These are phyloP conservation scores for Toxonevra muliebris DNA, from an alignment of 2,888 invertebrate species.

Conservation along the genomic window DNA sequence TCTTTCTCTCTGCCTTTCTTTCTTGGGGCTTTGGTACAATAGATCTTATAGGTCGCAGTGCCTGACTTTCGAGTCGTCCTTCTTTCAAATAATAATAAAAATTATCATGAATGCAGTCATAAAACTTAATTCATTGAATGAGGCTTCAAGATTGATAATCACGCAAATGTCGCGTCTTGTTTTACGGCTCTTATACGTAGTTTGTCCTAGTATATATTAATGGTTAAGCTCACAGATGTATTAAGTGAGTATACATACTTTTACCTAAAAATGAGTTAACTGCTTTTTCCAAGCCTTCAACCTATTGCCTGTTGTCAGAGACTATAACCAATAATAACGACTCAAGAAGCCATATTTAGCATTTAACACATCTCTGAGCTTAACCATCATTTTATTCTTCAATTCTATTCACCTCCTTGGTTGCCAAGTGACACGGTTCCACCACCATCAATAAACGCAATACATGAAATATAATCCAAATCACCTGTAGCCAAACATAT, in stretches of 20 bases:
- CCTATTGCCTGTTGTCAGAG: conserved; percentile 64
- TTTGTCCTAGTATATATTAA: conserved; percentile 67
- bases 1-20: too few relatives aligned
- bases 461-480: conserved; percentile 67
- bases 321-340: conserved; percentile 67
- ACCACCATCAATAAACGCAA: conserved; percentile 67
- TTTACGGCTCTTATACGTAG: conserved; percentile 67
- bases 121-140: background rate
- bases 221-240: too few relatives aligned
- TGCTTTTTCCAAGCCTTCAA: too few relatives aligned
- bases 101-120: too few relatives aligned
- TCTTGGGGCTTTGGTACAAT: too few relatives aligned
- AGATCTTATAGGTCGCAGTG: too few relatives aligned
- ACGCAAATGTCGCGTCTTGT: too few relatives aligned
- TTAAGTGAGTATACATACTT: conserved; percentile 67
- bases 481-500: conserved; percentile 65
- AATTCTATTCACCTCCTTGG: conserved; percentile 63
- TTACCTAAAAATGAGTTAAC: conserved; percentile 65
- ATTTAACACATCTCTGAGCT: too few relatives aligned
- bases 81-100: too few relatives aligned
- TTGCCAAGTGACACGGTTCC: conserved; percentile 67
- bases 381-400: too few relatives aligned
- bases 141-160: conserved; percentile 47
- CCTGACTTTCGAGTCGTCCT: too few relatives aligned
- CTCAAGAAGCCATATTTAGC: conserved; percentile 38